Evolutionary conservation across 2,888 invertebrate species (phyloP).

Genomic region (Diabrotica balteata): DNA sequence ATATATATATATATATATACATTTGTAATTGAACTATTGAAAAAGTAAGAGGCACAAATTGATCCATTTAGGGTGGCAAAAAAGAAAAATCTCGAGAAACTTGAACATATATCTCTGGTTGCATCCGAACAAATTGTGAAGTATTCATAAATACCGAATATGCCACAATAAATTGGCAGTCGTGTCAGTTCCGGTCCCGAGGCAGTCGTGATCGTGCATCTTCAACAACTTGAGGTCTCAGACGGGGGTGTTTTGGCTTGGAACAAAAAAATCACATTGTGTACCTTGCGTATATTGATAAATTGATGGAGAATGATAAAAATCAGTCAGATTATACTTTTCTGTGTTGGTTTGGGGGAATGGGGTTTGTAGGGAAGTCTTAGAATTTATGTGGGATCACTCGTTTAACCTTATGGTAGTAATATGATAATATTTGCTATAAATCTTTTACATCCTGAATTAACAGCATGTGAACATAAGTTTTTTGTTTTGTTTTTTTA

Average conservation of each 20-base stretch:
- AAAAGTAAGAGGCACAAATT: neutral
- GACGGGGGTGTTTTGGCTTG: conserved; percentile 25
- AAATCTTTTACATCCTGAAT: no score
- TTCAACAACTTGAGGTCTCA: conserved; percentile 44
- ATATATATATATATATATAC: no score
- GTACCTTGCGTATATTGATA: conserved; percentile 23
- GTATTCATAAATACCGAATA: conserved; percentile 59
- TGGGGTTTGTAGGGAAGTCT: no score
- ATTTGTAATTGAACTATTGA: no score
- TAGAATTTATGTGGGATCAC: neutral
- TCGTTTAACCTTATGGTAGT: neutral
- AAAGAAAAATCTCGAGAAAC: conserved; percentile 20
- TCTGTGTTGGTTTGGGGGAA: neutral
- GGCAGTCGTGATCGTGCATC: conserved; percentile 58
- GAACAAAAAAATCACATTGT: conserved; percentile 24
- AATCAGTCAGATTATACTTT: neutral
- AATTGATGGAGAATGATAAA: conserved; percentile 12
- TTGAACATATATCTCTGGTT: conserved; percentile 28
- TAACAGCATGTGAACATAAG: no score
- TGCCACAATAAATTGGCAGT: conserved; percentile 58
- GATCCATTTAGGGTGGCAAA: neutral
- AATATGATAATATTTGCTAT: neutral
- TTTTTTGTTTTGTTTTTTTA: no score
- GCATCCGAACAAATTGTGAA: conserved; percentile 57
- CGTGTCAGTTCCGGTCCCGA: conserved; percentile 56